Evolutionary conservation across 2,797 vertebrate species (phyloP).

Genomic region (Channallabes apus): DNA sequence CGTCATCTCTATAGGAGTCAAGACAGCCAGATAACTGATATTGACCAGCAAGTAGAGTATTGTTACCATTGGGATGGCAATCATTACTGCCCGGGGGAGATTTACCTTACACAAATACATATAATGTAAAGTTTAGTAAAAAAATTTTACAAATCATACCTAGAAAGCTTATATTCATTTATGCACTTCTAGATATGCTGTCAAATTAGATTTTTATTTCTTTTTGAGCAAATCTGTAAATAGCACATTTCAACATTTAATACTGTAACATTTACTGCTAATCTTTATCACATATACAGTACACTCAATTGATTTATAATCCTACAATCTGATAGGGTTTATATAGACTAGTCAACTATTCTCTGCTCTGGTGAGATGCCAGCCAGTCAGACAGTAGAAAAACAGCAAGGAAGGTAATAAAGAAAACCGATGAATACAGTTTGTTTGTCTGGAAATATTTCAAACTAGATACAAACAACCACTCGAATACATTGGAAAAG

Average conservation of each 20-base stretch:
- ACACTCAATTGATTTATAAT: not conserved
- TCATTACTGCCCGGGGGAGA: conserved; percentile 82
- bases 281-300: not conserved
- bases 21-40: conserved; percentile 85
- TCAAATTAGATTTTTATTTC: not conserved
- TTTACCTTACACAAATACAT: conserved; percentile 73
- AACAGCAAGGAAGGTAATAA: not conserved
- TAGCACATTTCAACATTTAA: not conserved
- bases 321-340: not conserved
- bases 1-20: conserved; percentile 82
- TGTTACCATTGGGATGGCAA: conserved; percentile 85
- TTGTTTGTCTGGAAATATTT: not conserved
- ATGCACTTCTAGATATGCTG: not conserved
- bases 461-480: not conserved
- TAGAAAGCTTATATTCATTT: not conserved
- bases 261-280: not conserved
- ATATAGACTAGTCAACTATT: not conserved
- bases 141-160: not conserved
- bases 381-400: not conserved
- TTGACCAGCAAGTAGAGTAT: conserved; percentile 86
- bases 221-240: not conserved
- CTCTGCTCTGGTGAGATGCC: not conserved
- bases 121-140: not conserved
- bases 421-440: not conserved
- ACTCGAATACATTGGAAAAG: not conserved